These are phyloP conservation scores for Eupsittula cactorum DNA, from an alignment of 2,113 vertebrate species.

Conservation along the genomic window DNA sequence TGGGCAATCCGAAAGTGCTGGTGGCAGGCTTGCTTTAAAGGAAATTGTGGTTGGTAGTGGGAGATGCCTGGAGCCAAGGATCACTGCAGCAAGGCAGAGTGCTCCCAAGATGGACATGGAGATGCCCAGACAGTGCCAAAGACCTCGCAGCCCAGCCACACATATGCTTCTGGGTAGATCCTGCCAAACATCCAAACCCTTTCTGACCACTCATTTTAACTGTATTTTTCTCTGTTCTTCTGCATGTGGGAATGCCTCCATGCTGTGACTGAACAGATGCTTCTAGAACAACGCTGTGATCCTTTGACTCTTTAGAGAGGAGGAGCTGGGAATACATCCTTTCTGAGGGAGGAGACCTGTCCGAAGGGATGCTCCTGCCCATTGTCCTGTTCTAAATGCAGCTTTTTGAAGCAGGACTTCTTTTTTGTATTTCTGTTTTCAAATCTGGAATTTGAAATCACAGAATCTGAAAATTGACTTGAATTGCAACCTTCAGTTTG, in stretches of 20 bases:
- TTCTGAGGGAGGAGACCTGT: neutral
- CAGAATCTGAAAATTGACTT: neutral
- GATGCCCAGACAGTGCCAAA: neutral
- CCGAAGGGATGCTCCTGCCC: neutral
- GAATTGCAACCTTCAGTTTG: neutral
- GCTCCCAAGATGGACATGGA: neutral
- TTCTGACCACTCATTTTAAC: neutral
- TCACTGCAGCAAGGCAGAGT: neutral
- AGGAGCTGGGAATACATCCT: neutral
- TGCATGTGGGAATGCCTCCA: accelerated
- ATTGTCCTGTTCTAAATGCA: neutral
- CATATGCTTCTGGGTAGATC: neutral
- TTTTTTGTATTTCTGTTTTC: neutral
- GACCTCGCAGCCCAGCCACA: neutral
- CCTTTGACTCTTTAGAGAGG: neutral
- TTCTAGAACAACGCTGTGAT: neutral
- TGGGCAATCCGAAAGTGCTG: neutral
- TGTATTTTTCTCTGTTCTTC: neutral
- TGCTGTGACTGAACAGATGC: accelerated
- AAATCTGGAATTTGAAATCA: neutral
- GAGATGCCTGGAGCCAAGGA: neutral
- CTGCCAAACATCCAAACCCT: neutral
- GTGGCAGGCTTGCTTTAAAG: neutral
- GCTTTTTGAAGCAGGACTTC: neutral
- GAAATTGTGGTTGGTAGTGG: neutral